Evolutionary conservation across 2,888 invertebrate species (phyloP), one percentile per base, ranked within the genome.

Genomic region (Cryptocheilus praepositus): DNA sequence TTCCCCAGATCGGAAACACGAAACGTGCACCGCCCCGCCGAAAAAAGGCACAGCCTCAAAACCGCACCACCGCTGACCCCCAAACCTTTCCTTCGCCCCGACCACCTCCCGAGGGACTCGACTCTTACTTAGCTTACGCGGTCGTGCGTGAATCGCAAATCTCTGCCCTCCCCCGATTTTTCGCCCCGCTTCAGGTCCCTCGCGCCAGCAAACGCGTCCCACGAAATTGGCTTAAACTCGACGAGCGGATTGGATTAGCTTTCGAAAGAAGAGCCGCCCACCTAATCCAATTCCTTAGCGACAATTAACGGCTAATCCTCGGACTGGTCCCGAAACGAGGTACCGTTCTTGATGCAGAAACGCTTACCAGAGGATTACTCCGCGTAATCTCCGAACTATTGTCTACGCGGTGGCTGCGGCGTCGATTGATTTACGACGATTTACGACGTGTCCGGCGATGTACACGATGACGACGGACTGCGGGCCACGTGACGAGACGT

Each of bases 241-340:
- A 7, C 1, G 36, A 36, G 3, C 36, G 11, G 4, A 36, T 36
- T 11, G 36, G 36, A 36, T 36, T 36, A 1, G 36, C 36, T 4
- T 1, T 11, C 7, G 36, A 36, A 36, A 36, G 36, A 36, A 36
- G 36, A 36, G 36, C 60, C 58, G 36, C 36, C 36, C 11, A 11
- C 53, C 60, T 76, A 84, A 83, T 83, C 80, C 80, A 82, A 83
- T 83, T 83, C 74, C 79, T 81, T 75, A 81, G 65, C 67, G 76
- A 82, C 74, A 81, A 85, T 85, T 84, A 83, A 73, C 63, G 53
- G 76, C 70, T 74, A 73, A 80, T 77, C 76, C 78, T 43, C 18
- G 18, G 21, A 8, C 51, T 18, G 54, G 28, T 68, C 67, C 51
- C 64, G n/a, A n/a, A 22, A 18, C 45, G 11, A 16, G 59, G 59